A percentile compares a stretch with the other conserved stretches of the same genome.
phyloP scores from a whole-genome alignment of 2,797 vertebrate genomes.

The Decapterus maruadsi region DNA sequence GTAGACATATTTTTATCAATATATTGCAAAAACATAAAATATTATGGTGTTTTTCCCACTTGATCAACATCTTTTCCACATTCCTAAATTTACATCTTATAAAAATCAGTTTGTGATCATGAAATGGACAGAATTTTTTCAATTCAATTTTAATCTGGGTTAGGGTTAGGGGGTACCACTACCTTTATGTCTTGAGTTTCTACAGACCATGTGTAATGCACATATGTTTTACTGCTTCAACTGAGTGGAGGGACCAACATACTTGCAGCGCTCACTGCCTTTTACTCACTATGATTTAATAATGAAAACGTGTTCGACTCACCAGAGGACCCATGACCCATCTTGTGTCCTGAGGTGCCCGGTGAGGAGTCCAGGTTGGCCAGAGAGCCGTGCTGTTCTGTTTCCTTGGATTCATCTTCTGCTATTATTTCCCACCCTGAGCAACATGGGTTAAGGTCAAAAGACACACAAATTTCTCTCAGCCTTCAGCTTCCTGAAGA shows the following conservation, averaged over 20 bases:
- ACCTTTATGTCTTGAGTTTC: neutral
- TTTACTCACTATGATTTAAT: neutral
- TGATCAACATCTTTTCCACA: neutral
- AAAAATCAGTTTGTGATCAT: neutral
- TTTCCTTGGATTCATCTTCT: slow-evolving; percentile 93
- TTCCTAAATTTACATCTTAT: neutral
- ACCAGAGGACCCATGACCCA: slow-evolving; percentile 89
- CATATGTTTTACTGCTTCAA: neutral
- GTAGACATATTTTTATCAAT: neutral
- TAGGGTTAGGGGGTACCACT: no score
- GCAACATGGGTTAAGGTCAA: slow-evolving; percentile 83
- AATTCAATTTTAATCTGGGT: neutral
- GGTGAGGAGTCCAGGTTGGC: slow-evolving; percentile 90
- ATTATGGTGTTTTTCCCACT: neutral
- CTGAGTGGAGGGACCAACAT: neutral
- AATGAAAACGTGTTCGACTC: slow-evolving; percentile 9
- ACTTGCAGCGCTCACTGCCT: neutral
- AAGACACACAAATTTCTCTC: neutral
- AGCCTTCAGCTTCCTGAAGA: neutral
- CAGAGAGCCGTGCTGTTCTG: slow-evolving; percentile 89
- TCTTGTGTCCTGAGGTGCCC: slow-evolving; percentile 89
- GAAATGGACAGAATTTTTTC: neutral
- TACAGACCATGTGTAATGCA: neutral
- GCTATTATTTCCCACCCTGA: slow-evolving; percentile 95
- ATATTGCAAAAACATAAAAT: neutral